These are phyloP conservation scores for Aulostomus chinensis DNA, from an alignment of 2,797 vertebrate genomes.

Conservation along the genomic window DNA sequence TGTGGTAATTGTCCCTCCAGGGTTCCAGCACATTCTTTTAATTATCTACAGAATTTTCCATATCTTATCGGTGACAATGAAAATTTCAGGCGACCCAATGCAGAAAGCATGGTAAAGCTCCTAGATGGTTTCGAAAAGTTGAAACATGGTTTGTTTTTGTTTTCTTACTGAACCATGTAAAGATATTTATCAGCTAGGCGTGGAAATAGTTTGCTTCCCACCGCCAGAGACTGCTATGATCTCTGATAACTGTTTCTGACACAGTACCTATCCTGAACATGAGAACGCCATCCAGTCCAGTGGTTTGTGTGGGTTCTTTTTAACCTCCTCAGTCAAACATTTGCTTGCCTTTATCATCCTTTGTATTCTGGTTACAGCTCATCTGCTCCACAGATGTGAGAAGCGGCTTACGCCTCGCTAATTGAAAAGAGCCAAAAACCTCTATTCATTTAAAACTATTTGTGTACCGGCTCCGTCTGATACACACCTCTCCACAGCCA, in stretches of 20 bases:
- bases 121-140: conserved; percentile 1
- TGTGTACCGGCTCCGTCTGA: conserved; percentile 7
- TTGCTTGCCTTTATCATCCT: conserved; percentile 34
- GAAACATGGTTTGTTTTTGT: no score
- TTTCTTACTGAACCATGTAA: no score
- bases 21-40: neutral
- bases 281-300: conserved; percentile 30
- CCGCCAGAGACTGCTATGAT: conserved; percentile 6
- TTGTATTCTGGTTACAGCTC: conserved; percentile 44
- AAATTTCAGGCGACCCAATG: no score
- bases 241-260: conserved; percentile 26
- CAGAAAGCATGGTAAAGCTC: conserved; percentile 7
- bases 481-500: conserved; percentile 1
- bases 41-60: conserved; percentile 12
- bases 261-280: conserved; percentile 27
- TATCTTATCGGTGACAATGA: conserved; percentile 18
- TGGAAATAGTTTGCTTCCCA: neutral
- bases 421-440: conserved; percentile 28
- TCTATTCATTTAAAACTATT: no score
- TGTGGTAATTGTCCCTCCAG: conserved; percentile 2
- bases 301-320: conserved; percentile 50
- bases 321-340: conserved; percentile 50
- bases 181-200: no score
- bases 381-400: conserved; percentile 60
- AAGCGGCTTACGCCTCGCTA: conserved; percentile 1